phyloP scores from a whole-genome alignment of 2,797 vertebrate species.

The Scyliorhinus canicula region DNA sequence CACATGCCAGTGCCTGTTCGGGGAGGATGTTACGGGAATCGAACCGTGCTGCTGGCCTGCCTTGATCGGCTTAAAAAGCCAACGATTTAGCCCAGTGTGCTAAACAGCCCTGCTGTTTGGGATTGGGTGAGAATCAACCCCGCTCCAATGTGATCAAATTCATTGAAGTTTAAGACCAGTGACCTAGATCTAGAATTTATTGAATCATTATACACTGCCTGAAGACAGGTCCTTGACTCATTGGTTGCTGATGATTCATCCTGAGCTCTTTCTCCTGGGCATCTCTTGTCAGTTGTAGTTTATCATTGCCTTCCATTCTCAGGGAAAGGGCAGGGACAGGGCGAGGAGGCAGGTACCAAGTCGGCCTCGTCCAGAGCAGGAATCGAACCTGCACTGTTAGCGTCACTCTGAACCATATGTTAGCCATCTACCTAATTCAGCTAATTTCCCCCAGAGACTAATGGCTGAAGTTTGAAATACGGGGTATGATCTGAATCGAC shows the following conservation, averaged over 20 bases:
- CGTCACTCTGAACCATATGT: no score
- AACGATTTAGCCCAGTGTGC: no score
- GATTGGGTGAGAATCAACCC: background rate
- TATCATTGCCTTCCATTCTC: background rate
- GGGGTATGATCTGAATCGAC: background rate
- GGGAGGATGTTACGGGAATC: no score
- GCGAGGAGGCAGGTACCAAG: background rate
- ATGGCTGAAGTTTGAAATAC: background rate
- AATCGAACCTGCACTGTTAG: background rate
- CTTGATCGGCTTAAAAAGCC: no score
- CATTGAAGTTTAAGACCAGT: background rate
- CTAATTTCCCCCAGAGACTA: no score
- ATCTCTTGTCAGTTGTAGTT: background rate
- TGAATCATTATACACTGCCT: background rate
- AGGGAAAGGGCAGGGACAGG: background rate
- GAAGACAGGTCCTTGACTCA: background rate
- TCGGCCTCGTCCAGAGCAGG: no score
- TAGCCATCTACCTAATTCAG: no score
- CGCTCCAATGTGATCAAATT: background rate
- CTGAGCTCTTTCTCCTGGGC: background rate
- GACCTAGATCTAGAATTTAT: background rate
- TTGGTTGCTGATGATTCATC: background rate
- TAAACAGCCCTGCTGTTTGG: no score
- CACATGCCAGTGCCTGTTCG: no score
- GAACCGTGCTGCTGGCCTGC: no score